Conservation (phyloP, 2,113 vertebrate species). For the Platichthys stellatus region DNA sequence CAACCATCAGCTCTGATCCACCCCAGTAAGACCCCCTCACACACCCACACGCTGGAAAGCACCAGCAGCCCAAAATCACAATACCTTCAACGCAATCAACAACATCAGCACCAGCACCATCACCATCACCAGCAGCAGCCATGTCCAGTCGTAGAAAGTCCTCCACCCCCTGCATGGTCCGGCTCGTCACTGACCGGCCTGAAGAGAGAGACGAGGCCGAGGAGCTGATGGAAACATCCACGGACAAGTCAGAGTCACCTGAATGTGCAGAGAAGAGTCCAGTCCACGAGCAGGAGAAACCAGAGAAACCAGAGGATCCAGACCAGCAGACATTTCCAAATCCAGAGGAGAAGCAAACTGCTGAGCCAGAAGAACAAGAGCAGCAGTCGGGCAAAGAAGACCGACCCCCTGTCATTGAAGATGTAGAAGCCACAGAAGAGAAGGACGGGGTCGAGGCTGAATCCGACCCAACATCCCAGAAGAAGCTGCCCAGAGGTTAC, state of each 20-base stretch:
- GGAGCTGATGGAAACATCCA: conserved; percentile 63
- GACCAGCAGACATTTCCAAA: conserved; percentile 48
- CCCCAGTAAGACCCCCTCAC: conserved; percentile 48
- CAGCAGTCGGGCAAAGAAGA: conserved; percentile 23
- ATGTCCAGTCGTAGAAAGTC: conserved; percentile 97
- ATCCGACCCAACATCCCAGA: conserved; percentile 70
- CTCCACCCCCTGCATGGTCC: conserved; percentile 92
- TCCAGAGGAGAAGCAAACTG: conserved; percentile 73
- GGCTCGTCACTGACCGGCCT: conserved; percentile 77
- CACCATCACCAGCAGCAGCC: conserved; percentile 42
- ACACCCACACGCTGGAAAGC: conserved; percentile 33
- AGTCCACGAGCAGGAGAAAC: conserved; percentile 14
- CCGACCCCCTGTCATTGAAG: conserved; percentile 26
- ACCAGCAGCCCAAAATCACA: conserved; percentile 56
- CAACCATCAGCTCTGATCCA: conserved; percentile 39
- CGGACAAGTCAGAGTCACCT: conserved; percentile 42
- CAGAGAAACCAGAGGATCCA: conserved; percentile 22
- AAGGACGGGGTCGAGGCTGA: conserved; percentile 61
- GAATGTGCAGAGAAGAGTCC: conserved; percentile 39
- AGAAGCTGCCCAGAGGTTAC: conserved; percentile 88
- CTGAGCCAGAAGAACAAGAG: conserved; percentile 44
- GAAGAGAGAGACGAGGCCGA: conserved; percentile 74
- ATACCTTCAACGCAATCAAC: conserved; percentile 48
- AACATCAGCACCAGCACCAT: conserved; percentile 61
- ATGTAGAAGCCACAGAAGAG: conserved; percentile 30